phyloP scores from a whole-genome alignment of 1,140 invertebrate species.

The Drosophila pallidifrons region DNA sequence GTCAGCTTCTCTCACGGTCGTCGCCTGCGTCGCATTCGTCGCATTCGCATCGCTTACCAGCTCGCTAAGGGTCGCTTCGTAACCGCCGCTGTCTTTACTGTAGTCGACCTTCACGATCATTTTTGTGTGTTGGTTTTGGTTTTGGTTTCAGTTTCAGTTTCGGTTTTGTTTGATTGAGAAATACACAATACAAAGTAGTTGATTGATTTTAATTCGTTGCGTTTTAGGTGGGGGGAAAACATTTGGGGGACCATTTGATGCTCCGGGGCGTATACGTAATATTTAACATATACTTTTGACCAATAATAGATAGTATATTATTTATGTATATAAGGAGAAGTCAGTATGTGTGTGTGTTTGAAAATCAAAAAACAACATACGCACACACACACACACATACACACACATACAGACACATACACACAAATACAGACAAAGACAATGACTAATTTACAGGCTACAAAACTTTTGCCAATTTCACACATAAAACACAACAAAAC shows the following conservation, averaged over 20 bases:
- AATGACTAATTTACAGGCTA: slow-evolving; percentile 35
- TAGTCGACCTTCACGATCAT: slow-evolving; percentile 69
- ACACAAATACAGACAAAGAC: slow-evolving; percentile 37
- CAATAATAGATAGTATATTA: neutral
- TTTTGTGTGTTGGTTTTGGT: neutral
- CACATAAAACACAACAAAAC: slow-evolving; percentile 17
- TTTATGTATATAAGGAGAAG: too few species aligned
- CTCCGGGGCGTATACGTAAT: slow-evolving; percentile 37
- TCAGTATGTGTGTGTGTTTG: neutral
- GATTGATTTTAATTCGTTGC: neutral
- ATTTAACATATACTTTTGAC: neutral
- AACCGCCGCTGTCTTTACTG: slow-evolving; percentile 49
- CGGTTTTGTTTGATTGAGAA: neutral
- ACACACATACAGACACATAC: slow-evolving; percentile 6
- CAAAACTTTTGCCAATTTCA: slow-evolving; percentile 35
- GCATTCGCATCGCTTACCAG: slow-evolving; percentile 37
- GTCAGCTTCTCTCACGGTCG: slow-evolving; percentile 24
- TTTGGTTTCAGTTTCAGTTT: slow-evolving; percentile 5
- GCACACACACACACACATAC: slow-evolving; percentile 16
- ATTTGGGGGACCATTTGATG: neutral
- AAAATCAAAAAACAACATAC: slow-evolving; percentile 26
- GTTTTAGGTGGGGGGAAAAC: slow-evolving; percentile 13
- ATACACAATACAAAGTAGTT: slow-evolving; percentile 36
- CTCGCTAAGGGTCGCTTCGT: slow-evolving; percentile 33
- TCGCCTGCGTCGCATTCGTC: slow-evolving; percentile 13